Conservation (phyloP, 2,888 invertebrate genomes). For the Chymomyza procnemis region DNA sequence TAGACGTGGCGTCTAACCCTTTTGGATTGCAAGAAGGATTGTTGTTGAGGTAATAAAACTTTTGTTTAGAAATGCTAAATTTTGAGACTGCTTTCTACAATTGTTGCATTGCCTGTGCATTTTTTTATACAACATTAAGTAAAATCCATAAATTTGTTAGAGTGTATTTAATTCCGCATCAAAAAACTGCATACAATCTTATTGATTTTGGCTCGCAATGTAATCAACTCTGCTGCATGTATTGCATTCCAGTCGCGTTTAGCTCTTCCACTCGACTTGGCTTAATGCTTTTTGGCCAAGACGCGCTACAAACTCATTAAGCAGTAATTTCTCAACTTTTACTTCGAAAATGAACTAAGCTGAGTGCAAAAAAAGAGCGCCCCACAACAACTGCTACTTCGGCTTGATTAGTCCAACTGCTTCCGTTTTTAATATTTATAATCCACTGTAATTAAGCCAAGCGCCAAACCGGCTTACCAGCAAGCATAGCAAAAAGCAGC, state of each 20-base stretch:
- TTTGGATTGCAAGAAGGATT: neutral
- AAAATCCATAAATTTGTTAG: neutral
- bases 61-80: too few relatives aligned
- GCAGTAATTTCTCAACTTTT: slow-evolving; percentile 49
- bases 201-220: neutral
- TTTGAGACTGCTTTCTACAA: too few relatives aligned
- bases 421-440: slow-evolving; percentile 56
- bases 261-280: neutral
- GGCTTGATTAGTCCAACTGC: slow-evolving; percentile 19
- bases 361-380: neutral
- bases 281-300: neutral
- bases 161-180: neutral
- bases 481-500: slow-evolving; percentile 26
- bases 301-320: slow-evolving; percentile 34
- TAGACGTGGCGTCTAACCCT: neutral
- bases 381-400: slow-evolving; percentile 52
- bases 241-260: neutral
- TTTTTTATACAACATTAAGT: too few relatives aligned
- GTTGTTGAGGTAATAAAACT: neutral
- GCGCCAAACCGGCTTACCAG: slow-evolving; percentile 30
- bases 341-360: slow-evolving; percentile 1
- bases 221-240: neutral
- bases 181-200: neutral
- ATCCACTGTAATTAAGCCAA: slow-evolving; percentile 61
- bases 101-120: too few relatives aligned